These are phyloP conservation scores for Perithous albicinctus DNA, from an alignment of 2,888 invertebrate genomes.

Conservation along the genomic window DNA sequence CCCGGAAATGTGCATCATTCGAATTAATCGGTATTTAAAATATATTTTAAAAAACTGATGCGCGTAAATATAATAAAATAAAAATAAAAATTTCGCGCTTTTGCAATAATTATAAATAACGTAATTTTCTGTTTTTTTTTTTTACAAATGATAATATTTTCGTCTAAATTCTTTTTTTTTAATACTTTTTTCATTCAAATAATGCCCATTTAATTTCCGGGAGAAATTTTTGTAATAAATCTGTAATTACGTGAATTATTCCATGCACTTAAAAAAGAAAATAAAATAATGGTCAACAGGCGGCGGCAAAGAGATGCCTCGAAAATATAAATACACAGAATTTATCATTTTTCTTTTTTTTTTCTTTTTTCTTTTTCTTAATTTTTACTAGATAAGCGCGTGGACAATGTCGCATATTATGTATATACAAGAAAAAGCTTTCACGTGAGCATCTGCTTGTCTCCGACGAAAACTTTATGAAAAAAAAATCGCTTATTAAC, in stretches of 20 bases:
- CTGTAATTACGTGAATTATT: background rate
- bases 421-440: constrained; percentile 76
- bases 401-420: constrained; percentile 70
- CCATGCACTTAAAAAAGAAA: constrained; percentile 7
- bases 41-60: background rate
- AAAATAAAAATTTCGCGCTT: background rate
- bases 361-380: constrained; percentile 75
- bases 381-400: no score
- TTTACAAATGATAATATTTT: no score
- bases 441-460: constrained; percentile 64
- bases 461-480: constrained; percentile 67
- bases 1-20: background rate
- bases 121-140: no score
- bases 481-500: constrained; percentile 68
- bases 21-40: background rate
- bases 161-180: no score
- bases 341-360: constrained; percentile 70
- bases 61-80: background rate
- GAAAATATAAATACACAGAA: constrained; percentile 37
- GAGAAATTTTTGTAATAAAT: no score
- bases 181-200: background rate
- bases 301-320: background rate
- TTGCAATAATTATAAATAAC: background rate
- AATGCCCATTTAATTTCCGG: no score
- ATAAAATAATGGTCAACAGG: background rate